Base-by-base conservation (phyloP, 1,140 invertebrate species). In the Teleopsis dalmanni region DNA sequence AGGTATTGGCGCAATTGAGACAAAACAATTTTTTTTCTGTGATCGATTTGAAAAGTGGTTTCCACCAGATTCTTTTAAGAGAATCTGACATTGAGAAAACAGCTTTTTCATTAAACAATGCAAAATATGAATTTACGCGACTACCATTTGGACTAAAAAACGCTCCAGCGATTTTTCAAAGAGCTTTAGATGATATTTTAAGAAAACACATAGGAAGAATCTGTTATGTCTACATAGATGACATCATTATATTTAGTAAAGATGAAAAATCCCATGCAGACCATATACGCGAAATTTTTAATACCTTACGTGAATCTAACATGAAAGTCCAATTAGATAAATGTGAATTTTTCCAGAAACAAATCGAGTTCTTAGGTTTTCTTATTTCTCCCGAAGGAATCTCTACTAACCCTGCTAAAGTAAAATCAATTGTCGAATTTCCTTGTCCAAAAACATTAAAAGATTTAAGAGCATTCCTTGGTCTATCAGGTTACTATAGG, bases 21-120 rank as follows among this genome's bases (percentile, higher is more conserved):
- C 60, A 57, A 5, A 49, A 57, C 7, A 60, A 51, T 38, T 72
- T 62, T 46, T 77, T 76, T 48, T 54, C 64, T 5, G 64, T 66
- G 3, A 42, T 78, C 14, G 73, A 78, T 61, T 49, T 75, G 6
- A 57, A 57, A 4, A 58, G 54, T 22, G 77, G 76, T 4, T 79
- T 73, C 53, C 73, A 73, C 55, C 76, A 79, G 55, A 56, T 72
- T 2, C 53, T 51, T 9, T 53, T 71, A 6, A 38, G 13, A 27
- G 44, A 52, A 40, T 38, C 55, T 36, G 60, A 65, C 7, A 60
- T 64, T 42, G 62, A 56, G 36, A 65, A 72, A 45, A 71, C 69
- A 0, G 70, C 67, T 1, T 72, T 72, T 44, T 62, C 60, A 27
- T 68, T 64, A 21, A 41, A 41, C 14, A n/a, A n/a, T 19, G n/a